Conservation (phyloP, 2,888 invertebrate species). For the Strigamia maritima region DNA sequence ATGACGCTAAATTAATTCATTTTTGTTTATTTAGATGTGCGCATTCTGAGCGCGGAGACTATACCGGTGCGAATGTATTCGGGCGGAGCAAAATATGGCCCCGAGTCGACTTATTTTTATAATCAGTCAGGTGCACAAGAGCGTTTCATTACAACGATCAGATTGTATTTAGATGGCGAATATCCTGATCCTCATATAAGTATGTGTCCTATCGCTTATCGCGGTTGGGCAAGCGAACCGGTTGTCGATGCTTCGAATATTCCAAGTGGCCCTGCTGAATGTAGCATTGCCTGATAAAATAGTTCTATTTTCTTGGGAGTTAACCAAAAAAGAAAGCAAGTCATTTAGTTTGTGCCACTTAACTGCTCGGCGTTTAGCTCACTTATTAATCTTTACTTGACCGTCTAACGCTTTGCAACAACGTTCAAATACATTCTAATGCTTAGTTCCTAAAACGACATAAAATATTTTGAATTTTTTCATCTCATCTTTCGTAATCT, state of each 20-base stretch:
- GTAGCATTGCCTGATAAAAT: neutral
- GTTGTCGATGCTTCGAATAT: neutral
- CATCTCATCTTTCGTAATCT: too few relatives aligned
- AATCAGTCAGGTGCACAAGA: neutral
- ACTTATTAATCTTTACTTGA: too few relatives aligned
- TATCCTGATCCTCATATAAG: constrained; percentile 33
- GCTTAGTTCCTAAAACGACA: too few relatives aligned
- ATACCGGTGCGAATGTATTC: constrained; percentile 21
- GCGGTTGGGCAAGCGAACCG: constrained; percentile 17
- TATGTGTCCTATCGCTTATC: constrained; percentile 33
- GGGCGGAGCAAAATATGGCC: neutral
- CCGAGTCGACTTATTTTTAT: constrained; percentile 28
- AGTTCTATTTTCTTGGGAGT: neutral
- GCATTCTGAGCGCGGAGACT: constrained; percentile 31
- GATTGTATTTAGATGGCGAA: constrained; percentile 7
- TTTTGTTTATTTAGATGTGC: constrained; percentile 26
- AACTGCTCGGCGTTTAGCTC: too few relatives aligned
- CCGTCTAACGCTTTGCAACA: too few relatives aligned
- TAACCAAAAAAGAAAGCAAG: neutral
- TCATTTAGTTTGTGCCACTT: too few relatives aligned
- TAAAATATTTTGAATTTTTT: too few relatives aligned
- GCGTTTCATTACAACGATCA: constrained; percentile 20
- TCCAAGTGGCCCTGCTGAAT: constrained; percentile 1
- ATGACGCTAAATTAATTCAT: too few relatives aligned
- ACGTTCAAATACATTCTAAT: too few relatives aligned